phyloP scores from a whole-genome alignment of 2,113 vertebrate species.

The Petaurus breviceps region DNA sequence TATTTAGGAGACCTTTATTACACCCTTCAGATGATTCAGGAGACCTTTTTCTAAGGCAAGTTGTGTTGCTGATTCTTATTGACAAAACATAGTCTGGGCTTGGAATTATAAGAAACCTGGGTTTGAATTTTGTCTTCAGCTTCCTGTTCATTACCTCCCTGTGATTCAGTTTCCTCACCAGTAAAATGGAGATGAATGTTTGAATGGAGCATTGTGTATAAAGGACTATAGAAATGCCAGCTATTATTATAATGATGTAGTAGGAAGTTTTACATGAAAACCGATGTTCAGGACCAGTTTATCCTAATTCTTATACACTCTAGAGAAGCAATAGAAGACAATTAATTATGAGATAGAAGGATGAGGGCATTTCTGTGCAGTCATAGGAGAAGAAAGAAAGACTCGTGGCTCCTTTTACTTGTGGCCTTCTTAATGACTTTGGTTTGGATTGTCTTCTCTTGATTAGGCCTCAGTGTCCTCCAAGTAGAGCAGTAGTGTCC shows the following conservation, averaged over 20 bases:
- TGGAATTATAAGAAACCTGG: too few relatives aligned
- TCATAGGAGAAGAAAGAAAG: not conserved
- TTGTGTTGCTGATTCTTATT: not conserved
- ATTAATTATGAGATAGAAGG: not conserved
- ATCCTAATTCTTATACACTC: not conserved
- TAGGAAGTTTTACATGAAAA: not conserved
- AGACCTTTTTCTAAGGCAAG: not conserved
- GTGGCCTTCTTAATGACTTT: not conserved
- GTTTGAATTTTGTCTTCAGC: not conserved
- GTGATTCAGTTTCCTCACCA: not conserved
- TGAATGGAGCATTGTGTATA: not conserved
- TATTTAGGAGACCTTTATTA: not conserved
- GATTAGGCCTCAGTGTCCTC: not conserved
- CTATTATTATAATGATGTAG: not conserved
- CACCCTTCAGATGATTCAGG: not conserved
- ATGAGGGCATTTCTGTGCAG: not conserved
- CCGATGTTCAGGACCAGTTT: not conserved
- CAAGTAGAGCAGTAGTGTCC: not conserved
- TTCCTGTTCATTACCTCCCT: not conserved
- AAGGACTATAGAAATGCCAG: not conserved
- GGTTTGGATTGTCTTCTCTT: not conserved
- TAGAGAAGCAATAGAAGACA: not conserved
- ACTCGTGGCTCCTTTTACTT: not conserved
- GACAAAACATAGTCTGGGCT: not conserved
- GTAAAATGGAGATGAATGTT: not conserved